A percentile compares a stretch with the other conserved stretches of the same genome.
These are phyloP conservation scores for Carassius gibelio DNA, from an alignment of 2,113 vertebrate genomes.

Conservation along the genomic window DNA sequence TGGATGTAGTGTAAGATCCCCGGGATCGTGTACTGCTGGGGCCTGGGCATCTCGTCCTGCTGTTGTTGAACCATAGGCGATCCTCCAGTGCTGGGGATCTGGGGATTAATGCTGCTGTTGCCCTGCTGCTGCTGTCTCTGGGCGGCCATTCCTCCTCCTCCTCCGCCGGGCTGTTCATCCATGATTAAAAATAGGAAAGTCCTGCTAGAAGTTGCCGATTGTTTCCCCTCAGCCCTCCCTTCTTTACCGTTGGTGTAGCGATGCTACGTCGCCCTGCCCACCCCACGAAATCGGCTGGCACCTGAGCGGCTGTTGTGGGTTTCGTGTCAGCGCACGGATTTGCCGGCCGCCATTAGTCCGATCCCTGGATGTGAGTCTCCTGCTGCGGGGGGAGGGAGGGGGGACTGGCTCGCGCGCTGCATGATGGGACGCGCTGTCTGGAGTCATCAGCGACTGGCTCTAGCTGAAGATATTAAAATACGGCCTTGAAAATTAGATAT, in stretches of 20 bases:
- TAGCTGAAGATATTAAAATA: neutral
- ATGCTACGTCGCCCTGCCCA: conserved; percentile 34
- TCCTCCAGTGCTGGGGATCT: conserved; percentile 66
- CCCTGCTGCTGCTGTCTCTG: conserved; percentile 70
- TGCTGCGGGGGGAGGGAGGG: conserved; percentile 61
- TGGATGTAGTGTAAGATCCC: conserved; percentile 98
- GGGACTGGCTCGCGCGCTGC: conserved; percentile 65
- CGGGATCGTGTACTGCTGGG: conserved; percentile 95
- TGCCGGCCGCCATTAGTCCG: conserved; percentile 88
- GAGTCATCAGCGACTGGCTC: neutral
- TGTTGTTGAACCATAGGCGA: conserved; percentile 72
- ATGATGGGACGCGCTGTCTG: conserved; percentile 66
- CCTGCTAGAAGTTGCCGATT: conserved; percentile 48
- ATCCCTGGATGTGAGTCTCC: conserved; percentile 65
- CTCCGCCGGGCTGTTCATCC: conserved; percentile 91
- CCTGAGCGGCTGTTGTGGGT: conserved; percentile 65
- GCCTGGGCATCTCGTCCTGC: conserved; percentile 80
- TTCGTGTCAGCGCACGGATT: conserved; percentile 73
- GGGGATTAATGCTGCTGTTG: conserved; percentile 64
- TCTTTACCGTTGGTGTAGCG: conserved; percentile 40
- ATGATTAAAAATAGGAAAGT: conserved; percentile 75
- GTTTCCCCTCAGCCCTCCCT: conserved; percentile 46
- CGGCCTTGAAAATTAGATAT: neutral
- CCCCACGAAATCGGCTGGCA: conserved; percentile 50
- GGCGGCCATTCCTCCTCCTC: conserved; percentile 77